Conservation (phyloP, 2,113 vertebrate genomes). For the Microtus montanus region DNA sequence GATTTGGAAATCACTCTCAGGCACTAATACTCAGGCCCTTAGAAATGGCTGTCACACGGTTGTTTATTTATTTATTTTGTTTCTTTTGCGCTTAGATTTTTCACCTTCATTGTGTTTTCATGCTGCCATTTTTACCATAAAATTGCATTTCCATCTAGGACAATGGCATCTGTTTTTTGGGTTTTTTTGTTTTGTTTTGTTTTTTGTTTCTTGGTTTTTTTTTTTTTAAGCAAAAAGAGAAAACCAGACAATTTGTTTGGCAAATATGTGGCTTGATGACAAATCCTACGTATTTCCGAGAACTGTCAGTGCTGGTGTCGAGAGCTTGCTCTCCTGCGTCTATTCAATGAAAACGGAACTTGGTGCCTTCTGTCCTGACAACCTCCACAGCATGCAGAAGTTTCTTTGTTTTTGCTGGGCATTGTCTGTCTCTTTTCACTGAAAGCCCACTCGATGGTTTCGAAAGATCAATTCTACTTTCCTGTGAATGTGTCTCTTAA, state of each 20-base stretch:
- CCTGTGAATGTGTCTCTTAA: constrained; percentile 59
- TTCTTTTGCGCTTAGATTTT: constrained; percentile 3
- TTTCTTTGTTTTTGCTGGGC: constrained; percentile 68
- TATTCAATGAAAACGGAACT: constrained; percentile 64
- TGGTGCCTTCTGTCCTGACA: constrained; percentile 37
- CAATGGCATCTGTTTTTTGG: not conserved
- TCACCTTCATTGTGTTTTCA: constrained; percentile 38
- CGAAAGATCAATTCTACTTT: constrained; percentile 68
- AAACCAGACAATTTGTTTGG: constrained; percentile 67
- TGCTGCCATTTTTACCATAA: constrained; percentile 66
- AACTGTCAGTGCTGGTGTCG: constrained; percentile 50
- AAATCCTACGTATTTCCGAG: constrained; percentile 70
- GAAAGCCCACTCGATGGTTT: constrained; percentile 65
- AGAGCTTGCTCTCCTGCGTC: constrained; percentile 7
- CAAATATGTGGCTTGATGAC: constrained; percentile 73
- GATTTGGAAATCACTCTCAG: constrained; percentile 64
- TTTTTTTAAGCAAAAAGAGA: constrained; percentile 3
- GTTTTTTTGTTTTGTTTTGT: no score
- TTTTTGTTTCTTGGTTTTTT: not conserved
- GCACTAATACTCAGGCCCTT: constrained; percentile 33
- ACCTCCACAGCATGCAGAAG: not conserved
- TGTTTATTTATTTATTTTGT: constrained; percentile 3
- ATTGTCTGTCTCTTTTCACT: constrained; percentile 56
- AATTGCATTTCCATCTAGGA: constrained; percentile 50
- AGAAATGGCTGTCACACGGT: constrained; percentile 25